Conservation (phyloP, 2,888 invertebrate genomes). For the Panopea generosa region DNA sequence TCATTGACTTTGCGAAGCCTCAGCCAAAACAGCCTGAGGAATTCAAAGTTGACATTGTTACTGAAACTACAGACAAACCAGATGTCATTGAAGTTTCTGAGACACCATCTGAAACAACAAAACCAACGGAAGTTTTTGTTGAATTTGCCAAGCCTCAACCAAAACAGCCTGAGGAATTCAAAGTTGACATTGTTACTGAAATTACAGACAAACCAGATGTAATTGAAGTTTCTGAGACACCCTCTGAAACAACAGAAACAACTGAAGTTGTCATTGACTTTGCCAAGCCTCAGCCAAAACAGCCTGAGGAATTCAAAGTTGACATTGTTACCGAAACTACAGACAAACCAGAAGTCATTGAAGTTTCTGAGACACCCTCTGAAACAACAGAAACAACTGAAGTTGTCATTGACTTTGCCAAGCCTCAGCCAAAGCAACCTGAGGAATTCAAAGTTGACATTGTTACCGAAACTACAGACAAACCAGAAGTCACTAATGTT, state of each 20-base stretch:
- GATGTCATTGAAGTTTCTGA: slow-evolving; percentile 37
- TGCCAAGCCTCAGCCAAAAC: slow-evolving; percentile 19
- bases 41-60: slow-evolving; percentile 35
- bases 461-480: slow-evolving; percentile 26
- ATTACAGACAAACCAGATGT: slow-evolving; percentile 33
- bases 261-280: slow-evolving; percentile 27
- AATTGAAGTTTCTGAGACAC: slow-evolving; percentile 35
- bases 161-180: slow-evolving; percentile 39
- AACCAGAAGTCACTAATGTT: slow-evolving; percentile 36
- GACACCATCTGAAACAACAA: slow-evolving; percentile 16
- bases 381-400: slow-evolving; percentile 39
- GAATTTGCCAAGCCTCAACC: slow-evolving; percentile 22
- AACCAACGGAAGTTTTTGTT: slow-evolving; percentile 20
- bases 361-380: slow-evolving; percentile 20
- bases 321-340: slow-evolving; percentile 53
- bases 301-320: slow-evolving; percentile 36
- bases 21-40: slow-evolving; percentile 32
- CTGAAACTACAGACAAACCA: slow-evolving; percentile 34
- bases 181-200: slow-evolving; percentile 46
- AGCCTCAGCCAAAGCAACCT: slow-evolving; percentile 38
- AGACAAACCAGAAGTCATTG: slow-evolving; percentile 32
- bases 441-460: slow-evolving; percentile 39
- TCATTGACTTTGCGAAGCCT: slow-evolving; percentile 18
- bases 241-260: slow-evolving; percentile 14
- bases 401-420: slow-evolving; percentile 38